Percentiles rank a stretch among this genome's conserved stretches.
Evolutionary conservation across 37 sponge, comb jelly and placozoan genomes (phyloP).

Genomic region (Halichondria panicea): DNA sequence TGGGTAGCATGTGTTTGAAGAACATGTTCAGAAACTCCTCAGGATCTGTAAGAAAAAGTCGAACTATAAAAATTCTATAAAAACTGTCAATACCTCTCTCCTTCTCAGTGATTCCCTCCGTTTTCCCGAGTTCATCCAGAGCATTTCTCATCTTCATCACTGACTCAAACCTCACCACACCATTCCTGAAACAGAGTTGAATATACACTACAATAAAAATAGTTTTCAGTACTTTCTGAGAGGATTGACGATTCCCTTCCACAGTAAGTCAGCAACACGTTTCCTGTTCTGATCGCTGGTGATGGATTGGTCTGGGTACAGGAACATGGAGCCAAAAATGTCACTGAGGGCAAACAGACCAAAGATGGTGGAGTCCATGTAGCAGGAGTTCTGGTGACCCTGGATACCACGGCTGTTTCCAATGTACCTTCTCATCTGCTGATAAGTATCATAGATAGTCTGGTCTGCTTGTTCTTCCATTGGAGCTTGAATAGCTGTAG

Average conservation of each 20-base stretch:
- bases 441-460: not conserved
- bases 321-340: slow-evolving; percentile 74
- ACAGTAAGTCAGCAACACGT: slow-evolving; percentile 32
- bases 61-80: too few species aligned
- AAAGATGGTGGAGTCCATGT: slow-evolving; percentile 94
- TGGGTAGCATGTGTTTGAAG: too few species aligned
- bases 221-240: slow-evolving; percentile 75
- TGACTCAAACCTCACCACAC: slow-evolving; percentile 64
- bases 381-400: slow-evolving; percentile 97
- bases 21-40: slow-evolving; percentile 96
- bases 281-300: slow-evolving; percentile 11
- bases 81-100: slow-evolving; percentile 88
- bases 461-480: slow-evolving; percentile 5
- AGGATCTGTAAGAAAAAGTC: slow-evolving; percentile 67
- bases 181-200: too few species aligned
- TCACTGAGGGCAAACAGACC: slow-evolving; percentile 88
- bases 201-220: too few species aligned
- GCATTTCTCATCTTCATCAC: slow-evolving; percentile 75
- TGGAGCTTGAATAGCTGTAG: too few species aligned
- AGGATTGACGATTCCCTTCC: slow-evolving; percentile 83
- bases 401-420: slow-evolving; percentile 83
- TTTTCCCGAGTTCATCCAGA: slow-evolving; percentile 55
- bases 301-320: slow-evolving; percentile 3
- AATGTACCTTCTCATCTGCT: slow-evolving; percentile 23
- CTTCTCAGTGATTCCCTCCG: slow-evolving; percentile 74